Evolutionary conservation across 1,140 invertebrate species (phyloP).

Genomic region (Adoxophyes honmai): DNA sequence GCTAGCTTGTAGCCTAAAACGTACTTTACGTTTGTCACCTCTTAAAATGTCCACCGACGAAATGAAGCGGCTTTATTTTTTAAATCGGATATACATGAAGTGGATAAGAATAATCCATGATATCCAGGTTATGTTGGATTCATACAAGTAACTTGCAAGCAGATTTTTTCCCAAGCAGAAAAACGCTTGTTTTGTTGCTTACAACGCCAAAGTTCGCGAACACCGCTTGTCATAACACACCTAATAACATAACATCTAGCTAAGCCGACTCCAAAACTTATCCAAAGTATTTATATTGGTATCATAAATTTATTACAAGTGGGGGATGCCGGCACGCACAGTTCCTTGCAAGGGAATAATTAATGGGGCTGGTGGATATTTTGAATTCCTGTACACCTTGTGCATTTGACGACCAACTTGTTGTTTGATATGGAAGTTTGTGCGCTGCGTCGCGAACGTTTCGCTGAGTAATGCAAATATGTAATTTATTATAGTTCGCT

Average conservation of each 20-base stretch:
- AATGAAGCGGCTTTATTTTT: too few relatives aligned
- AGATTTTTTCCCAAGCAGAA: too few relatives aligned
- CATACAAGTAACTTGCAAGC: too few relatives aligned
- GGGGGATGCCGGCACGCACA: slow-evolving; percentile 48
- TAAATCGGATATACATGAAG: too few relatives aligned
- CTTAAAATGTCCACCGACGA: too few relatives aligned
- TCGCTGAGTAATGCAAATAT: neutral
- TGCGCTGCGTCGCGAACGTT: neutral
- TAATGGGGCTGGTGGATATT: slow-evolving; percentile 60
- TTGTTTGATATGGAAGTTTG: slow-evolving; percentile 21
- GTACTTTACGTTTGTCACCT: too few relatives aligned
- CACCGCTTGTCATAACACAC: too few relatives aligned
- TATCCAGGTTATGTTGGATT: too few relatives aligned
- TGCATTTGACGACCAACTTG: slow-evolving; percentile 32
- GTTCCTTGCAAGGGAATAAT: slow-evolving; percentile 48
- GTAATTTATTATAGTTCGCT: neutral
- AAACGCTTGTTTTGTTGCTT: too few relatives aligned
- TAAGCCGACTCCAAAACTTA: slow-evolving; percentile 31
- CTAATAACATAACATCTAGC: neutral
- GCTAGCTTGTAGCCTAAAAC: too few relatives aligned
- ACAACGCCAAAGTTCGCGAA: too few relatives aligned
- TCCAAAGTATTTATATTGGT: slow-evolving; percentile 68
- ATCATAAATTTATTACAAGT: slow-evolving; percentile 72
- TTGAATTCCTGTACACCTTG: slow-evolving; percentile 52
- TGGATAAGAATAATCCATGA: too few relatives aligned